Evolutionary conservation across 30 jellyfish, hydroid and myxozoan species (phyloP).

Genomic region (Euphysa ruthae): DNA sequence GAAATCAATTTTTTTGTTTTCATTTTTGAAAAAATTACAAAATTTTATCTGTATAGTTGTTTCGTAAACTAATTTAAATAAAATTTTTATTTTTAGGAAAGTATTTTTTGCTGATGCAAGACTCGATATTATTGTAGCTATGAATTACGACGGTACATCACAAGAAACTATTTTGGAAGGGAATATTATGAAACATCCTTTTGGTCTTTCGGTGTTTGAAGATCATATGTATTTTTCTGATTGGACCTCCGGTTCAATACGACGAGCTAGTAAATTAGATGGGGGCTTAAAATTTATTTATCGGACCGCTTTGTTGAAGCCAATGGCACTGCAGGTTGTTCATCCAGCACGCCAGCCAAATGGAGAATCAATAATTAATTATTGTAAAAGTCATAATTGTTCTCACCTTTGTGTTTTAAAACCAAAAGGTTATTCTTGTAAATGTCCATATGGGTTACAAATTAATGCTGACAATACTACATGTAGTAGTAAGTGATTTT

Average conservation of each 20-base stretch:
- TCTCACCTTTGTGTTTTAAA: constrained; percentile 76
- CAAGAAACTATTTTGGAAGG: constrained; percentile 60
- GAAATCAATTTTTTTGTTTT: no score
- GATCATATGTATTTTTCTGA: constrained; percentile 75
- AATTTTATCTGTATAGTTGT: no score
- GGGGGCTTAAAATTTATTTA: constrained; percentile 49
- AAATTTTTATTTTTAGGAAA: constrained; percentile 29
- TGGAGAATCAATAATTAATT: constrained; percentile 2
- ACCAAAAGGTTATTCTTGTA: constrained; percentile 70
- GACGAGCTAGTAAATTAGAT: constrained; percentile 39
- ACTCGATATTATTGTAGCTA: constrained; percentile 43
- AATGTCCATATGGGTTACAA: constrained; percentile 85
- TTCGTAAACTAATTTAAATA: no score
- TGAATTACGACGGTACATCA: constrained; percentile 55
- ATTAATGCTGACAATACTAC: constrained; percentile 24
- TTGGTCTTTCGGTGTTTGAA: constrained; percentile 71
- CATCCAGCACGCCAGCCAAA: constrained; percentile 81
- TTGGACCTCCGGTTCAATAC: constrained; percentile 86
- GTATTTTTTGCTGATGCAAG: constrained; percentile 80
- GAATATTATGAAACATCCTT: constrained; percentile 65
- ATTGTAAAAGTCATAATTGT: constrained; percentile 46
- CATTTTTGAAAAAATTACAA: no score
- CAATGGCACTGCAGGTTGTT: constrained; percentile 73
- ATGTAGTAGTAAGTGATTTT: constrained; percentile 50
- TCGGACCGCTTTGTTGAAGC: constrained; percentile 45